phyloP scores from a whole-genome alignment of 30 jellyfish, hydroid and myxozoan species.

The Aurelia sp. region DNA sequence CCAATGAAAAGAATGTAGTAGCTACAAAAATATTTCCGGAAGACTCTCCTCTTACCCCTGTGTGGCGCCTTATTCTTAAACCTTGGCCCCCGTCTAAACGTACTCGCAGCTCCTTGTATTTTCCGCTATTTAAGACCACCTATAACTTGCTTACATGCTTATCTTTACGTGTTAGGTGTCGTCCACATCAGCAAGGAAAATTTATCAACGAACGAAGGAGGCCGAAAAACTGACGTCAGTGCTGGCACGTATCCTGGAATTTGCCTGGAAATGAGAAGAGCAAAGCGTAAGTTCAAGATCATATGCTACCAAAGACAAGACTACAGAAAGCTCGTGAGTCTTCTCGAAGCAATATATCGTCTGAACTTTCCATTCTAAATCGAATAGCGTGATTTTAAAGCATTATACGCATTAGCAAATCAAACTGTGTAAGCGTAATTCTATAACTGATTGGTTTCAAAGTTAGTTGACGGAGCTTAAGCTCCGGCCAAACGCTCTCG shows the following conservation, averaged over 20 bases:
- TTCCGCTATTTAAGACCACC: no score
- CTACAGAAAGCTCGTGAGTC: background rate
- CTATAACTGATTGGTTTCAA: no score
- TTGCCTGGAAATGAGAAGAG: background rate
- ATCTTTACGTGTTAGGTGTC: conserved; percentile 12
- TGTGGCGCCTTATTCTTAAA: no score
- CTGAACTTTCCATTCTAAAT: conserved; percentile 23
- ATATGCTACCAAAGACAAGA: conserved; percentile 31
- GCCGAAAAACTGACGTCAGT: background rate
- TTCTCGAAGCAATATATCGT: conserved; percentile 25
- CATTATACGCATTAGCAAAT: no score
- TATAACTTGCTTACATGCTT: no score
- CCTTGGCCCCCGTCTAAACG: background rate
- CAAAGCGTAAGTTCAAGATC: background rate
- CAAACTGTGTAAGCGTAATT: no score
- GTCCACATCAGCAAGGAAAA: conserved; percentile 7
- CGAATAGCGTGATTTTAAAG: no score
- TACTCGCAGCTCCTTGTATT: background rate
- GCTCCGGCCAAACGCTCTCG: no score
- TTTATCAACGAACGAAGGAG: background rate
- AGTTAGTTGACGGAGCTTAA: no score
- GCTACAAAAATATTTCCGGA: no score
- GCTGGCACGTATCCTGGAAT: background rate
- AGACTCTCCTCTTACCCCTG: no score
- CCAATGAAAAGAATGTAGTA: no score